Evolutionary conservation across 2,113 vertebrate species (phyloP), one percentile per base, ranked within the genome.

Genomic region (Myrmecobius fasciatus): DNA sequence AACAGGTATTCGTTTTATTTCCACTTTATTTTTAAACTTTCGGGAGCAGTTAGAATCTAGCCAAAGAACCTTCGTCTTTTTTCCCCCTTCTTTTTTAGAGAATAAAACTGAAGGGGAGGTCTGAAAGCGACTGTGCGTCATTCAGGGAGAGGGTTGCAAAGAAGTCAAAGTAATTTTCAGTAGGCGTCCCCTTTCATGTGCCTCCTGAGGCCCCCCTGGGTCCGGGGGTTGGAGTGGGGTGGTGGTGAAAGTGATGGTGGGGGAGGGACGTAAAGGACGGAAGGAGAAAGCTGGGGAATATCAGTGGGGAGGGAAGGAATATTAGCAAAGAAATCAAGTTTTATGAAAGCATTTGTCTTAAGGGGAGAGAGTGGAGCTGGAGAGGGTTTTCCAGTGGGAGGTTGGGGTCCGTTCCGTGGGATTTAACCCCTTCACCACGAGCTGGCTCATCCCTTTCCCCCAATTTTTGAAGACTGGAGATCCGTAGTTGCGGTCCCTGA

Each of bases 131-230:
- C 20, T 43, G 31, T 43, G 24, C 91, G 95, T 83, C 89, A 90
- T 67, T 91, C 46, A 53, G 96, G 89, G 60, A 93, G 24, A 93
- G 52, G 25, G 52, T 90, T 26, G 25, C 49, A 12, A 91, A 52
- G 88, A 95, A 91, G 28, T 36, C 56, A 94, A 95, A 97, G 93
- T 46, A 52, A 9, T 89, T 92, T 92, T 89, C 53, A 49, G 10
- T 75, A 5, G 36, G 25, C 28, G 90, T 93, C 0, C 2, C n/a
- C 28, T 24, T 28, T 26, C 67, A 89, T 48, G 46, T 22, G 11
- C 6, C 26, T 67, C 20, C 12, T 12, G 25, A 67, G 5, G 28
- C 52, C 17, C 52, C 14, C 43, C n/a, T n/a, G 31, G 52, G 2
- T n/a, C 67, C 22, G 67, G 67, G 67, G 67, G n/a, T 43, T 83